These are phyloP conservation scores for Habropoda laboriosa DNA, from an alignment of 1,140 invertebrate species.

Conservation along the genomic window DNA sequence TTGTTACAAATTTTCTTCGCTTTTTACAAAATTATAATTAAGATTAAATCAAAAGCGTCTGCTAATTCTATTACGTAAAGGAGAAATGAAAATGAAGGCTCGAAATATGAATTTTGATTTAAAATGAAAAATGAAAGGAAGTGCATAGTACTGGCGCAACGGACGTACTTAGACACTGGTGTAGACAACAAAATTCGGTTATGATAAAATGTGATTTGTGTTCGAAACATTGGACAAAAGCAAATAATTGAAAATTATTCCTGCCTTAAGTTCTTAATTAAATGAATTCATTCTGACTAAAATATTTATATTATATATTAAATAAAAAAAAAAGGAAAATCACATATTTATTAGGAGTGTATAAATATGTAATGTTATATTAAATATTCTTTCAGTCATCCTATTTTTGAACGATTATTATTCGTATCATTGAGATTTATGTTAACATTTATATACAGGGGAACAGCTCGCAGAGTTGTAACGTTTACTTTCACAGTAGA, in stretches of 20 bases:
- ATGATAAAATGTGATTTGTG: background rate
- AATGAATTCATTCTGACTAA: background rate
- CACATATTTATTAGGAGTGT: background rate
- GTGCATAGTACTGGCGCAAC: background rate
- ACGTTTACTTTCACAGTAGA: background rate
- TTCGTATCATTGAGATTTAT: no score
- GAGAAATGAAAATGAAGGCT: no score
- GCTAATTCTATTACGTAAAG: no score
- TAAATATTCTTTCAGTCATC: background rate
- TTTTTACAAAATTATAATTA: no score
- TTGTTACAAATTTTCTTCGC: no score
- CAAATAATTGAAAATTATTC: background rate
- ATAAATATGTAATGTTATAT: background rate
- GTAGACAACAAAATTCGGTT: constrained; percentile 16
- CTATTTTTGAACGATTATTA: background rate
- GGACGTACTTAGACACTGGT: constrained; percentile 32
- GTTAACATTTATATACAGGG: background rate
- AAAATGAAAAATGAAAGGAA: constrained; percentile 6
- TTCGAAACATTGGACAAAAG: background rate
- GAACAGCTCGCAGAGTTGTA: background rate
- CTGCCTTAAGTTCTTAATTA: background rate
- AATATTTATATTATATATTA: no score
- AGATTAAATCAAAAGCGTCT: no score
- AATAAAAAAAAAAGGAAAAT: background rate
- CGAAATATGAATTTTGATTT: background rate